Evolutionary conservation across 2,113 vertebrate genomes (phyloP).

Genomic region (Zosterops pallidus): DNA sequence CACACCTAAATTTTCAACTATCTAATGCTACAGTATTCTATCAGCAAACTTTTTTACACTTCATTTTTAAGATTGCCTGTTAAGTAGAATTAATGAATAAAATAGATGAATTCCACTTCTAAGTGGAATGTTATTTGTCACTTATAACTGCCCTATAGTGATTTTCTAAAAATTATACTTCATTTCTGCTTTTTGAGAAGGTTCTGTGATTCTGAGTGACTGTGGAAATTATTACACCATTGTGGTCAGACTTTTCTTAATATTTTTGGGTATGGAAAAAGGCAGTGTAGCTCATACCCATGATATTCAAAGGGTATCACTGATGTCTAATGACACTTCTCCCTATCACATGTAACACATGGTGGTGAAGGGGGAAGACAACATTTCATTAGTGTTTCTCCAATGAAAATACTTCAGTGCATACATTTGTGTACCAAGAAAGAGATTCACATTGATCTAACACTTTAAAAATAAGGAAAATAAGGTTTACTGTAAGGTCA

Average conservation of each 20-base stretch:
- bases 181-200: neutral
- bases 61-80: neutral
- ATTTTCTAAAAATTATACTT: neutral
- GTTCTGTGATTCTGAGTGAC: neutral
- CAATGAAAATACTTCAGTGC: neutral
- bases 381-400: neutral
- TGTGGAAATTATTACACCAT: neutral
- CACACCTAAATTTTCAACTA: neutral
- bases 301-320: neutral
- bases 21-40: neutral
- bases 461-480: neutral
- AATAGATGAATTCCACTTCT: neutral
- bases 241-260: neutral
- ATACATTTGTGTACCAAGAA: neutral
- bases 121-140: neutral
- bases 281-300: neutral
- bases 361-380: neutral
- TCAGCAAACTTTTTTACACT: neutral
- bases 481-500: neutral
- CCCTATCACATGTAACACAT: rapidly evolving
- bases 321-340: neutral
- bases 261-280: neutral
- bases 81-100: neutral
- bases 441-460: neutral
- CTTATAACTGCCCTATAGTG: neutral